phyloP scores from a whole-genome alignment of 2,797 vertebrate species.

The Pantherophis alleghaniensis region DNA sequence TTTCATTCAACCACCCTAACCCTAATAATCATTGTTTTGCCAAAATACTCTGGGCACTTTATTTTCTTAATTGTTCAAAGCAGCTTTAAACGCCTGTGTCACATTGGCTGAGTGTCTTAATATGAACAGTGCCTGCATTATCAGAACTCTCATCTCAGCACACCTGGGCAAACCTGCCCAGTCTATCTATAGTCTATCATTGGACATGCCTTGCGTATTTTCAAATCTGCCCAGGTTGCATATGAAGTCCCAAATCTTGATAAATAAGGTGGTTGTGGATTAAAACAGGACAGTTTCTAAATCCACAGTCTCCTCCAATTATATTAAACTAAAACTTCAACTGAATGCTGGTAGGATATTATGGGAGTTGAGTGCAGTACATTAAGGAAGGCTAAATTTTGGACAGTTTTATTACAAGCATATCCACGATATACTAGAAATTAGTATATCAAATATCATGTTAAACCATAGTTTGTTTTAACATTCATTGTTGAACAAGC shows the following conservation, averaged over 20 bases:
- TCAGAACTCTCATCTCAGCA: neutral
- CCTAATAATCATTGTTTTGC: neutral
- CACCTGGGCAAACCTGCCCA: neutral
- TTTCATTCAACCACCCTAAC: neutral
- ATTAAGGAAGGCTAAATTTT: neutral
- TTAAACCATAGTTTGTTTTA: neutral
- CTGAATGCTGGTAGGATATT: neutral
- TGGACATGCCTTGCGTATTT: too few species aligned
- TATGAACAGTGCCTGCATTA: neutral
- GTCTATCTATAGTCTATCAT: neutral
- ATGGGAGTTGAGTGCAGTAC: neutral
- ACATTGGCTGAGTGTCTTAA: neutral
- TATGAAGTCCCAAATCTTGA: neutral
- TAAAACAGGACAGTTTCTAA: neutral
- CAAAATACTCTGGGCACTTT: neutral
- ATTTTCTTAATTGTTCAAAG: neutral
- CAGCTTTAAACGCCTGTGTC: neutral
- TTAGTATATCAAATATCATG: neutral
- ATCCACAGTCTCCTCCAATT: neutral
- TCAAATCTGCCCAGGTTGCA: neutral
- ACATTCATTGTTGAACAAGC: neutral
- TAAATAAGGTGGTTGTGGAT: neutral
- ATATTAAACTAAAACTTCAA: neutral
- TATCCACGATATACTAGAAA: neutral
- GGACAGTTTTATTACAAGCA: neutral